Conservation (phyloP, 2,888 invertebrate species). For the Polylopha cassiicola region DNA sequence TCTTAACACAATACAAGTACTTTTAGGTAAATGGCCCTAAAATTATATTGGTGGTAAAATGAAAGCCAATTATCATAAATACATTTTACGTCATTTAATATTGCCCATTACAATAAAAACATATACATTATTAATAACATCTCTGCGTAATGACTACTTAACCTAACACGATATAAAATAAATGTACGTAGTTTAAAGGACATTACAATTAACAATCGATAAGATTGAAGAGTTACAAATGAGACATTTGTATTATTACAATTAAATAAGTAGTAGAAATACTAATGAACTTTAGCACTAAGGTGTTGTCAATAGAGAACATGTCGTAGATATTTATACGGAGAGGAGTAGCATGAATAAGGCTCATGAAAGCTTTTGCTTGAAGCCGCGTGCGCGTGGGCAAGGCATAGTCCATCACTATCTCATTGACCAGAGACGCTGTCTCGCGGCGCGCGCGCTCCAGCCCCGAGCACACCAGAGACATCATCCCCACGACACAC, state of each 20-base stretch:
- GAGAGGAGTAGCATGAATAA: conserved; percentile 52
- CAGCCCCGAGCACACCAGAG: conserved; percentile 45
- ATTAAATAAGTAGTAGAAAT: conserved; percentile 20
- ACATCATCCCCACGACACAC: conserved; percentile 39
- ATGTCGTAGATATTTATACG: conserved; percentile 23
- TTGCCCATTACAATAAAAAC: too few relatives aligned
- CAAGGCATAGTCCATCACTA: conserved; percentile 54
- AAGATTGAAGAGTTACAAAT: conserved; percentile 13
- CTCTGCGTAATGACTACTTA: too few relatives aligned
- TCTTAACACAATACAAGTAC: too few relatives aligned
- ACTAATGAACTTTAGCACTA: conserved; percentile 21
- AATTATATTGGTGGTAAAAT: too few relatives aligned
- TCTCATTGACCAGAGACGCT: conserved; percentile 46
- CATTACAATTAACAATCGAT: background rate
- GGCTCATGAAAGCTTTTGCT: conserved; percentile 55
- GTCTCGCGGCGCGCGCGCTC: conserved; percentile 39
- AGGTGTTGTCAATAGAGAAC: conserved; percentile 18
- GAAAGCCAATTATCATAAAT: too few relatives aligned
- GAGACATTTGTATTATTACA: conserved; percentile 21
- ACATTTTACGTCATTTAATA: too few relatives aligned
- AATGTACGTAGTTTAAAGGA: background rate
- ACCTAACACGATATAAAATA: background rate
- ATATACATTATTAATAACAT: too few relatives aligned
- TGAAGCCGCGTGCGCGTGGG: conserved; percentile 47
- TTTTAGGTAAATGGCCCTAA: too few relatives aligned